Evolutionary conservation across 2,888 invertebrate species (phyloP).

Genomic region (Craniophora ligustri): DNA sequence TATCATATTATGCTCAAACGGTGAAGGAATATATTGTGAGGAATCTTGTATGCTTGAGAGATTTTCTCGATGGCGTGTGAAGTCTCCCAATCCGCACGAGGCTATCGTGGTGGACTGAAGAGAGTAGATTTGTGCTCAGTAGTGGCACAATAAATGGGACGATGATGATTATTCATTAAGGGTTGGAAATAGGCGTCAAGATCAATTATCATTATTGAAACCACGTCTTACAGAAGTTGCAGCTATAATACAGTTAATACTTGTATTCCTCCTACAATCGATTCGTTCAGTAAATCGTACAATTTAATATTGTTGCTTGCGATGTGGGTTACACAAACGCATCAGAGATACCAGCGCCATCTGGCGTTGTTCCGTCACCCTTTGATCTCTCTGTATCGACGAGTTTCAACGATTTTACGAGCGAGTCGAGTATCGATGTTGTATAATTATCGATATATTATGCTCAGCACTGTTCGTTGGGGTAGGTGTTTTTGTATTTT

Average conservation of each 20-base stretch:
- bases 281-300: conserved; percentile 12
- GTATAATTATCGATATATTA: conserved; percentile 45
- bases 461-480: conserved; percentile 35
- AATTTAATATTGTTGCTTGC: conserved; percentile 44
- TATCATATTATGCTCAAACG: too few species aligned
- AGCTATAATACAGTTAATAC: background rate
- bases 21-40: too few species aligned
- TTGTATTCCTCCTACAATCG: background rate
- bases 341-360: conserved; percentile 41
- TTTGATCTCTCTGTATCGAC: conserved; percentile 45
- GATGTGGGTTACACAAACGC: conserved; percentile 52
- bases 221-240: too few species aligned
- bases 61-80: too few species aligned
- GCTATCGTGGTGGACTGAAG: too few species aligned
- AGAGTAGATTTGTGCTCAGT: too few species aligned
- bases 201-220: too few species aligned
- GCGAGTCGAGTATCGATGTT: conserved; percentile 33
- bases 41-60: too few species aligned
- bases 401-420: conserved; percentile 39
- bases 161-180: too few species aligned
- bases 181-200: too few species aligned
- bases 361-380: conserved; percentile 37
- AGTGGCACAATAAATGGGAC: too few species aligned
- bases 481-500: conserved; percentile 12
- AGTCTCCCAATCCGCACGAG: too few species aligned